These are phyloP conservation scores for Craseonycteris thonglongyai DNA, from an alignment of 2,113 vertebrate genomes.

Conservation along the genomic window DNA sequence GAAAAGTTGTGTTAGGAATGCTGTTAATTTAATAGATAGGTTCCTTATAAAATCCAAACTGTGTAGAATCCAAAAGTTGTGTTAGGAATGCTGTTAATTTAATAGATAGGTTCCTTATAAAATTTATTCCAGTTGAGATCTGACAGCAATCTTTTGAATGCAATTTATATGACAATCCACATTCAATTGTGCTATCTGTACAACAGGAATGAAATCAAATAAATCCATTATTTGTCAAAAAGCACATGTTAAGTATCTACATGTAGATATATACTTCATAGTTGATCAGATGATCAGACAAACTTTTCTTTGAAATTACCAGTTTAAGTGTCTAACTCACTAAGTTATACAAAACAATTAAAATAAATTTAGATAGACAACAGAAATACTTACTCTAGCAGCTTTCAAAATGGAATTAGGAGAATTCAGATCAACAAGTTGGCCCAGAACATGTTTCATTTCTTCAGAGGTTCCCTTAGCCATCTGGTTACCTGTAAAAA, in stretches of 20 bases:
- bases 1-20: constrained; percentile 4
- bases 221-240: neutral
- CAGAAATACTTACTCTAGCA: constrained; percentile 85
- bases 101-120: neutral
- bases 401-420: constrained; percentile 94
- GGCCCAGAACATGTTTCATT: constrained; percentile 90
- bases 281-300: neutral
- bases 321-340: neutral
- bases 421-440: constrained; percentile 93
- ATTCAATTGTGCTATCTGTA: neutral
- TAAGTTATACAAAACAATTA: neutral
- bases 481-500: constrained; percentile 67
- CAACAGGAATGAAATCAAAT: constrained; percentile 4
- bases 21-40: neutral
- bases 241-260: neutral
- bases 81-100: neutral
- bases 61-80: constrained; percentile 22
- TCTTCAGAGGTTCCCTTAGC: constrained; percentile 81
- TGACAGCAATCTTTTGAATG: neutral
- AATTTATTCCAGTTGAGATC: neutral
- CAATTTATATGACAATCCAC: neutral
- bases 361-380: neutral
- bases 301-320: neutral
- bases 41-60: neutral
- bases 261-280: neutral